Evolutionary conservation across 2,888 invertebrate genomes (phyloP).

Genomic region (Drosophila affinis): DNA sequence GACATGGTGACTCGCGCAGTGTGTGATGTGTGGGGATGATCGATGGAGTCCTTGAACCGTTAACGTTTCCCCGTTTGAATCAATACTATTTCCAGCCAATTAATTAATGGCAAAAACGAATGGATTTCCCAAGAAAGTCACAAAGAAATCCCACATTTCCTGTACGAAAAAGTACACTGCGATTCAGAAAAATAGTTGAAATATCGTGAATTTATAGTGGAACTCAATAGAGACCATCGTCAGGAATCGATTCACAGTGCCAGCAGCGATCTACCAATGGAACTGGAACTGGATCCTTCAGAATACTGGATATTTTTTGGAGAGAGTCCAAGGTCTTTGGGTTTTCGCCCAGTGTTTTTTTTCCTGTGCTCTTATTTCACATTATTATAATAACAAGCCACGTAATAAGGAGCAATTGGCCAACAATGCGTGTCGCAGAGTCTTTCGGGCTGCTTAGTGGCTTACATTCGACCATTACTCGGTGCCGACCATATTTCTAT

Average conservation of each 20-base stretch:
- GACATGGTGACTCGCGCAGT: no score
- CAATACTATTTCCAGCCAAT: not conserved
- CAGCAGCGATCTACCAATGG: no score
- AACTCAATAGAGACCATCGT: not conserved
- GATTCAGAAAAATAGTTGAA: not conserved
- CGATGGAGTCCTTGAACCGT: not conserved
- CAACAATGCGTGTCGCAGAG: conserved; percentile 40
- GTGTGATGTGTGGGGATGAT: not conserved
- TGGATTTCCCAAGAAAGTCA: no score
- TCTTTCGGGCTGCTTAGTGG: conserved; percentile 34
- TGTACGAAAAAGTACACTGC: not conserved
- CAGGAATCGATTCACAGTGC: no score
- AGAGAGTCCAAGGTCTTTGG: not conserved
- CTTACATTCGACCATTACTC: conserved; percentile 15
- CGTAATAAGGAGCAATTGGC: conserved; percentile 47
- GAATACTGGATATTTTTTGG: not conserved
- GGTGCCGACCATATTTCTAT: conserved; percentile 48
- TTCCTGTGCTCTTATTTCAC: conserved; percentile 27
- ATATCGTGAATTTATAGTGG: no score
- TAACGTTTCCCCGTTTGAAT: not conserved
- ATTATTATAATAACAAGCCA: conserved; percentile 48
- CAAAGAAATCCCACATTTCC: no score
- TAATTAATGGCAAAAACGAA: not conserved
- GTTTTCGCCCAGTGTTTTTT: not conserved
- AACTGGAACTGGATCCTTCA: not conserved